Percentiles rank a stretch among this genome's conserved stretches.
phyloP scores from a whole-genome alignment of 2,113 vertebrate species.

The Eulacestoma nigropectus region DNA sequence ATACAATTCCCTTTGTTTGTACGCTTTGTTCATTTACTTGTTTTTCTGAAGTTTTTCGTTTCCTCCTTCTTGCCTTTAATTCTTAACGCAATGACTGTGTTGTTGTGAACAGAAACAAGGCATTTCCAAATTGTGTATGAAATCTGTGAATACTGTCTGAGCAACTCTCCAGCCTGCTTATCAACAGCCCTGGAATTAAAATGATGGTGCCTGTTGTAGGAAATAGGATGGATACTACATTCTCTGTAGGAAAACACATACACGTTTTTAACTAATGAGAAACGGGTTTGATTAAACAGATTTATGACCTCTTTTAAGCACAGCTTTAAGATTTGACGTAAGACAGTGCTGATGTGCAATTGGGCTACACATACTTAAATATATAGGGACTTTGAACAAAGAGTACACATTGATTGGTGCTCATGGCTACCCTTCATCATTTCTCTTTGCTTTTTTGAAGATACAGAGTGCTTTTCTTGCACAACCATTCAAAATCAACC shows the following conservation, averaged over 20 bases:
- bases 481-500: background rate
- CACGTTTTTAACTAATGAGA: background rate
- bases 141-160: background rate
- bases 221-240: background rate
- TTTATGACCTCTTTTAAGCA: background rate
- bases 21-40: background rate
- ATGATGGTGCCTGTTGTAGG: background rate
- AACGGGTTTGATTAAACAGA: background rate
- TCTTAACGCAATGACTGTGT: rapidly evolving
- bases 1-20: background rate
- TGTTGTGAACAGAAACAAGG: background rate
- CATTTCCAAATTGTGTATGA: background rate
- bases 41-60: background rate
- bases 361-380: background rate
- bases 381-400: background rate
- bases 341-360: background rate
- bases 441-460: background rate
- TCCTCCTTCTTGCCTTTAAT: background rate
- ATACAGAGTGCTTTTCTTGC: background rate
- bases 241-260: background rate
- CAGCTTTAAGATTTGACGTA: background rate
- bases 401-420: background rate
- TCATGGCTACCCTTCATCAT: background rate
- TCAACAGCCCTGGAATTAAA: background rate
- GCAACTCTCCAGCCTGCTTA: background rate